Conservation (phyloP, 2,113 vertebrate genomes). For the Gymnarchus niloticus region DNA sequence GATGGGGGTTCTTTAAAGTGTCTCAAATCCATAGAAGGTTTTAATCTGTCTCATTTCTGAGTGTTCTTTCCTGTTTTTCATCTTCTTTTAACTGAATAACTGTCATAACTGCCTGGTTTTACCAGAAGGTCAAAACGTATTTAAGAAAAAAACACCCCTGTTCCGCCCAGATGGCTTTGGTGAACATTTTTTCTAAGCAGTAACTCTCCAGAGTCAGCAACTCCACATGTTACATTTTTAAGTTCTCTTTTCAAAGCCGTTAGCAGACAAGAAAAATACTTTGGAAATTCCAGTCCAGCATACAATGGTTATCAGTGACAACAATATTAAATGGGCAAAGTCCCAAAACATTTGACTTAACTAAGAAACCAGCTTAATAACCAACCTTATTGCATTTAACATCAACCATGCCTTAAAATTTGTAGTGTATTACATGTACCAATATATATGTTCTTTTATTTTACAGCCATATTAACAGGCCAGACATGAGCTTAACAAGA, state of each 20-base stretch:
- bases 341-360: too few relatives aligned
- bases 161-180: constrained; percentile 10
- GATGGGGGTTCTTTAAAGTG: too few relatives aligned
- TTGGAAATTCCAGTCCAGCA: not conserved
- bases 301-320: too few relatives aligned
- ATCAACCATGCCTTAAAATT: too few relatives aligned
- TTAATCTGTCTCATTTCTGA: constrained; percentile 6
- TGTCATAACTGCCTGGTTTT: constrained; percentile 37
- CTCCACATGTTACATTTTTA: not conserved
- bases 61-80: constrained; percentile 43
- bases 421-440: too few relatives aligned
- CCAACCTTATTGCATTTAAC: too few relatives aligned
- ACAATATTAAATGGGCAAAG: not conserved
- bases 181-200: not conserved
- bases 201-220: not conserved
- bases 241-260: not conserved
- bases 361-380: too few relatives aligned
- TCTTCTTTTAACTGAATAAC: constrained; percentile 37
- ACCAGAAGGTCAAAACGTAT: not conserved
- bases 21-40: not conserved
- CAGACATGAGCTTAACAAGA: too few relatives aligned
- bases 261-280: not conserved
- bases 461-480: too few relatives aligned
- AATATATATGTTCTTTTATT: too few relatives aligned
- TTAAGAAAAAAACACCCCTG: constrained; percentile 13